A percentile compares a stretch with the other conserved stretches of the same genome.
phyloP scores from a whole-genome alignment of 2,113 vertebrate genomes.

The Phalacrocorax carbo region DNA sequence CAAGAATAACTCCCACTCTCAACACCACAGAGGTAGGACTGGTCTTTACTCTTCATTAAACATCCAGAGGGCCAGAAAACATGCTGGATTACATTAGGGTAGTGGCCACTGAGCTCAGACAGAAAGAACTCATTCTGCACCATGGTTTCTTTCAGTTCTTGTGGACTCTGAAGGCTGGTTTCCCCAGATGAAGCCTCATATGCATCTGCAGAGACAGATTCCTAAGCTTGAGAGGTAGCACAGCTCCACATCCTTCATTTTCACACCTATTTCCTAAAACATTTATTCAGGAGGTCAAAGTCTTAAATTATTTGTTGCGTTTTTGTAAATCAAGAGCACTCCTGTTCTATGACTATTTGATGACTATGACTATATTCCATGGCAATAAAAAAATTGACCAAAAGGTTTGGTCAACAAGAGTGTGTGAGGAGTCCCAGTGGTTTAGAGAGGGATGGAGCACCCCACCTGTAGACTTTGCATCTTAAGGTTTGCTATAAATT shows the following conservation, averaged over 20 bases:
- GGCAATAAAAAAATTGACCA: background rate
- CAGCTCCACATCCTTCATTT: background rate
- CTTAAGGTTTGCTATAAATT: background rate
- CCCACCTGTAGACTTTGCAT: background rate
- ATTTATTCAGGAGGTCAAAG: background rate
- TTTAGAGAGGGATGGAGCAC: background rate
- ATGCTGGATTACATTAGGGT: background rate
- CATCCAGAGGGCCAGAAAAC: background rate
- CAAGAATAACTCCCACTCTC: conserved; percentile 44
- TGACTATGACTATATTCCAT: background rate
- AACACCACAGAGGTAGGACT: background rate
- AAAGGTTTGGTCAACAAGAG: background rate
- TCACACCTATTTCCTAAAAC: background rate
- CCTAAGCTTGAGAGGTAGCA: background rate
- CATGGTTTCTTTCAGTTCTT: background rate
- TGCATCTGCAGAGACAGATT: background rate
- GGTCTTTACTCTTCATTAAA: background rate
- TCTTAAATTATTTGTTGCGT: background rate
- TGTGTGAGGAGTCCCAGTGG: background rate
- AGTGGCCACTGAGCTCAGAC: background rate
- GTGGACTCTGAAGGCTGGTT: background rate
- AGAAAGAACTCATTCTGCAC: background rate
- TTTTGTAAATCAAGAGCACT: background rate
- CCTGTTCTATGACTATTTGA: background rate
- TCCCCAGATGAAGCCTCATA: background rate